Base-by-base conservation (phyloP, 2,797 vertebrate species). In the Apogon hyalosoma region DNA sequence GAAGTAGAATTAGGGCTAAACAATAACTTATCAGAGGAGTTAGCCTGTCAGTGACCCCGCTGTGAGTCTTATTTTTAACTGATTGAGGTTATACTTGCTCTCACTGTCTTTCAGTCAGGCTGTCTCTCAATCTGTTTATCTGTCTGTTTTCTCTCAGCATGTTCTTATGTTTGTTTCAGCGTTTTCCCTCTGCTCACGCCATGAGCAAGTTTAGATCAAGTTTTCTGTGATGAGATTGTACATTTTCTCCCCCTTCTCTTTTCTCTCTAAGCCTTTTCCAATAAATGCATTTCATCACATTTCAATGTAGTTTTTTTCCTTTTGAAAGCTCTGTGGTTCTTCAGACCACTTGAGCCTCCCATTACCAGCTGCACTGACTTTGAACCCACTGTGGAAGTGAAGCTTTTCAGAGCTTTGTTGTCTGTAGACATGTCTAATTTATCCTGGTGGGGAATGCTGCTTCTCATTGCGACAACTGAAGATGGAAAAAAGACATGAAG, bases 361-460 rank as follows among this genome's bases (percentile, higher is more conserved):
- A 0, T 42, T 65, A 73, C 50, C 61, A 69, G 62, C 72, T 62
- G 60, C 72, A 66, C 83, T 76, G 55, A 79, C 49, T 78, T 75
- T 87, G 63, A 90, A 81, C 83, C 55, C 73, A 21, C 54, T 18
- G 47, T 56, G 57, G 24, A 83, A 73, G 57, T 56, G 53, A 16
- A 59, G 73, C 63, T 70, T 77, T 76, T 84, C 38, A 59, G 43
- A 64, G 40, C 47, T 40, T 60, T 73, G 68, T 75, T 79, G 53
- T 79, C 71, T 21, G 36, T 61, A 21, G 52, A 69, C 78, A 61
- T 28, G 50, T 73, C 64, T 51, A 1, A 18, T 72, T 71, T 74
- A 53, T 75, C 61, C 50, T 54, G 16, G 7, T 43, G 40, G 38
- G 48, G 33, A 13, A 19, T 51, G 6, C 58, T 57, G 10, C 19